These are phyloP conservation scores for Eclectus roratus DNA, from an alignment of 2,113 vertebrate genomes.

Conservation along the genomic window DNA sequence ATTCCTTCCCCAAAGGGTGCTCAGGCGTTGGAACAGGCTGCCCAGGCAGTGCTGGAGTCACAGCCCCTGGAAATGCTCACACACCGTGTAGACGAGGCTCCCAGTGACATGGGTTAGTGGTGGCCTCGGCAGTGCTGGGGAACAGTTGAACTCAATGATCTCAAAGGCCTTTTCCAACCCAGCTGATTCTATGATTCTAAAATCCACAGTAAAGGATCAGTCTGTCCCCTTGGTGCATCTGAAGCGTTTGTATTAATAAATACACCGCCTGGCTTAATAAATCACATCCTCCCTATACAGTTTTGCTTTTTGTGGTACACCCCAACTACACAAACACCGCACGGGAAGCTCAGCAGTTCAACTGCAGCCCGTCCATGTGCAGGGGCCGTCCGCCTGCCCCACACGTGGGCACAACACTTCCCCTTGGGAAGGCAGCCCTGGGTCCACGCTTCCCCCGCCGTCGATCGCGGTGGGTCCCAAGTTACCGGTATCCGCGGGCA, in stretches of 20 bases:
- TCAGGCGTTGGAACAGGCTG: background rate
- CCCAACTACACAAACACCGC: rapidly evolving
- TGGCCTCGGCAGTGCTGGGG: background rate
- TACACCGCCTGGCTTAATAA: background rate
- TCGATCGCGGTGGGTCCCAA: background rate
- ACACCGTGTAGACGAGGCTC: background rate
- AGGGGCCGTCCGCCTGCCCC: rapidly evolving
- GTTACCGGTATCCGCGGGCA: background rate
- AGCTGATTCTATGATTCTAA: background rate
- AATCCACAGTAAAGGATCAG: background rate
- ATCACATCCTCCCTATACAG: background rate
- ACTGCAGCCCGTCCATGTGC: background rate
- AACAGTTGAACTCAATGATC: background rate
- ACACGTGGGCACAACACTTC: background rate
- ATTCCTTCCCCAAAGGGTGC: background rate
- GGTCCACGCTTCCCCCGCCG: background rate
- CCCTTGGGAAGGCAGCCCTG: background rate
- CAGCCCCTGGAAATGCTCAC: background rate
- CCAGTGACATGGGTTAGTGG: background rate
- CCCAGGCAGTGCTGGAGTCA: background rate
- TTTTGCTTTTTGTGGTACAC: background rate
- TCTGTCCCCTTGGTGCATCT: background rate
- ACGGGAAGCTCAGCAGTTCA: rapidly evolving
- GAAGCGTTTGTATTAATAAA: background rate
- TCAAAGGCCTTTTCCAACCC: background rate